Conservation (phyloP, 2,797 vertebrate genomes). For the Labeo calbasu region DNA sequence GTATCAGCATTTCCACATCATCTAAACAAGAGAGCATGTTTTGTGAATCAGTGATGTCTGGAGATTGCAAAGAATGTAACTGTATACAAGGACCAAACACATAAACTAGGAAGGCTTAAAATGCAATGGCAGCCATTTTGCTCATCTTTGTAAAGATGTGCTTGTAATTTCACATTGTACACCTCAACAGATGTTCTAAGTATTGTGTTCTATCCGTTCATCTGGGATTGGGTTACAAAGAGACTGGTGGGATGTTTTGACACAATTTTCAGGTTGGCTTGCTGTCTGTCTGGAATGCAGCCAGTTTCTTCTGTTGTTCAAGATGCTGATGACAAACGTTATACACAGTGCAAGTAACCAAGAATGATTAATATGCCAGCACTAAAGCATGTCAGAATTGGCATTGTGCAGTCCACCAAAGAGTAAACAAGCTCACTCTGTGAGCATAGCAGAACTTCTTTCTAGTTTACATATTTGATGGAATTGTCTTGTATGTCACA, state of each 20-base stretch:
- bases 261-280: slow-evolving; percentile 63
- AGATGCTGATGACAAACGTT: slow-evolving; percentile 55
- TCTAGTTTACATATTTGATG: slow-evolving; percentile 60
- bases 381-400: slow-evolving; percentile 57
- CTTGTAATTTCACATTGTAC: slow-evolving; percentile 56
- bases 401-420: slow-evolving; percentile 51
- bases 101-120: slow-evolving; percentile 61
- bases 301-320: slow-evolving; percentile 50
- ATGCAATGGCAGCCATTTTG: slow-evolving; percentile 44
- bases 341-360: slow-evolving; percentile 54
- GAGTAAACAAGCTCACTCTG: slow-evolving; percentile 53
- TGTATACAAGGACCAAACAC: slow-evolving; percentile 63
- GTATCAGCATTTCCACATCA: slow-evolving; percentile 66
- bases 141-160: slow-evolving; percentile 32
- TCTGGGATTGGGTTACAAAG: slow-evolving; percentile 56
- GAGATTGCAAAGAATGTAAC: slow-evolving; percentile 69
- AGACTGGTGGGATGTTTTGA: slow-evolving; percentile 57
- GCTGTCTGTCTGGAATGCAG: slow-evolving; percentile 55
- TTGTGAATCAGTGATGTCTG: slow-evolving; percentile 67
- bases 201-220: slow-evolving; percentile 53
- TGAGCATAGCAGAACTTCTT: slow-evolving; percentile 25
- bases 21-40: slow-evolving; percentile 63
- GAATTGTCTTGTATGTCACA: slow-evolving; percentile 56
- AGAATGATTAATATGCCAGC: slow-evolving; percentile 61
- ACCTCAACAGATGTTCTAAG: slow-evolving; percentile 47